Evolutionary conservation across 64 coral and sea anemone species (phyloP), one percentile per base, ranked within the genome.

Genomic region (Pocillopora damicornis): DNA sequence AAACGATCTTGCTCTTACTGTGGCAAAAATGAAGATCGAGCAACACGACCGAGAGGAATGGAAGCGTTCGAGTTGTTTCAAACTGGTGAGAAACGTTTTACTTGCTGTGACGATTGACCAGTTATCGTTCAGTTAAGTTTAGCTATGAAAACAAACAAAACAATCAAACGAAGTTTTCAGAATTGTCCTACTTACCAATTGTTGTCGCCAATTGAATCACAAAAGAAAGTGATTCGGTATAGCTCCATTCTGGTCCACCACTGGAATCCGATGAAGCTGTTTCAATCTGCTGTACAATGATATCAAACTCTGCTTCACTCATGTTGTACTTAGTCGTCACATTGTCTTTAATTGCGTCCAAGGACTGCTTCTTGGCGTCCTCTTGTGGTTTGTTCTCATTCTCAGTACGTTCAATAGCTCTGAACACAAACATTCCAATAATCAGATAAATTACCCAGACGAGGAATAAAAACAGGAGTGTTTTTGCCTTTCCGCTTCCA

Each of bases 181-280:
- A 59, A 62, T 51, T 64, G 17, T 1, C 26, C 6, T 1, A 16
- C 81, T 85, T 85, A 85, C 81, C 81, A 58, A 85, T 72, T 58
- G 81, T 85, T 36, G 81, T 85, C 9, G 71, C 45, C 35, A 85
- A 63, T 30, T 85, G 81, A 85, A 85, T 14, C 14, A 85, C 45
- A 23, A 85, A 85, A 23, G 81, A 85, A 9, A 85, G 13, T 30
- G 81, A 42, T 17, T 72, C 10, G 16, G 9, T 25, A 22, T 72
- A 85, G 35, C 36, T 85, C 81, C 81, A 85, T 85, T 58, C 65
- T 25, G 62, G 65, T 73, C 81, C 64, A 8, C 37, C 9, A 15
- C 63, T 56, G 3, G 64, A 85, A 6, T 4, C 13, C 15, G 63
- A 66, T 22, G 66, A 69, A 23, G 64, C 81, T n/a, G 38, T 15